Conservation (phyloP, 2,888 invertebrate genomes). For the Watsonalla cultraria region DNA sequence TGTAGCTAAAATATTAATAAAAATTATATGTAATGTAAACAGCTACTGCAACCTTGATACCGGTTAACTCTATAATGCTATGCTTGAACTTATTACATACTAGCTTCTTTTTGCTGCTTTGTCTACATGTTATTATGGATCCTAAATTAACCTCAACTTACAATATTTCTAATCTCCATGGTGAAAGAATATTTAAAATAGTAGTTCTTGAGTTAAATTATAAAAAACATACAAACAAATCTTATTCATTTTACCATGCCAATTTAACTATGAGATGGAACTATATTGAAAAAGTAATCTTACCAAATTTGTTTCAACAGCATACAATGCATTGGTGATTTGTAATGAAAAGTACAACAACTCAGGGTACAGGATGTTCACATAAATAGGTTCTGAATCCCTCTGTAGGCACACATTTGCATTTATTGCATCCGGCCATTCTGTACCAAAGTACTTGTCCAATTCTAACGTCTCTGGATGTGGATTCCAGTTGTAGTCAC, state of each 20-base stretch:
- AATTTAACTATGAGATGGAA: not conserved
- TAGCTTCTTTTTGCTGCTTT: too few relatives aligned
- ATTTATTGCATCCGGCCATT: constrained; percentile 65
- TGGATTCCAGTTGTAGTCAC: constrained; percentile 91
- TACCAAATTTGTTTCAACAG: constrained; percentile 55
- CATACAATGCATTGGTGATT: constrained; percentile 51
- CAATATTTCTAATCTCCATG: too few relatives aligned
- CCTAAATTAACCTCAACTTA: too few relatives aligned
- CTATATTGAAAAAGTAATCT: constrained; percentile 17
- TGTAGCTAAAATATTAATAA: constrained; percentile 40
- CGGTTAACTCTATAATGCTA: too few relatives aligned
- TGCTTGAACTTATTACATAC: too few relatives aligned
- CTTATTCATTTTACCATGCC: too few relatives aligned
- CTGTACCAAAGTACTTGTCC: constrained; percentile 52
- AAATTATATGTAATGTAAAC: not conserved
- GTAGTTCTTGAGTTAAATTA: too few relatives aligned
- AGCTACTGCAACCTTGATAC: too few relatives aligned
- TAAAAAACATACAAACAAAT: too few relatives aligned
- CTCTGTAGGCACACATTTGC: constrained; percentile 60
- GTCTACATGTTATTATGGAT: too few relatives aligned
- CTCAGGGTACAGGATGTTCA: constrained; percentile 80
- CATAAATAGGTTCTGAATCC: constrained; percentile 83
- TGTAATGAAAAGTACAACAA: constrained; percentile 60
- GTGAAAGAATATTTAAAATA: too few relatives aligned
- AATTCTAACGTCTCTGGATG: constrained; percentile 73